Percentiles rank a stretch among this genome's conserved stretches.
phyloP scores from a whole-genome alignment of 2,113 vertebrate species.

The Hippolais icterina region DNA sequence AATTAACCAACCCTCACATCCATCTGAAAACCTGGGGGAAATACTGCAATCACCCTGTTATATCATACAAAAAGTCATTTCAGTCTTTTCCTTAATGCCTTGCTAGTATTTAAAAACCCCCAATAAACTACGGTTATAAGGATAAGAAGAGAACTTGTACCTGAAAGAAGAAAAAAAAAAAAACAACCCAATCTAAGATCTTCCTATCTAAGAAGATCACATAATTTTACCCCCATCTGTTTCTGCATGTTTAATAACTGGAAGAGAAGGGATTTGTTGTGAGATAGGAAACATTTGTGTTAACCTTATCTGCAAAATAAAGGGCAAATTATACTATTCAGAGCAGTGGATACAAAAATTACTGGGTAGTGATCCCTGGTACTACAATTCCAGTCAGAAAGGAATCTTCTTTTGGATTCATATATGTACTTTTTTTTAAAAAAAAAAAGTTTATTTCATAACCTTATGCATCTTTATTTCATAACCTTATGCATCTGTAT shows the following conservation, averaged over 20 bases:
- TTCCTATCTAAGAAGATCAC: not conserved
- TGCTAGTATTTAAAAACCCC: not conserved
- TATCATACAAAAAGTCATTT: not conserved
- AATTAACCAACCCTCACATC: not conserved
- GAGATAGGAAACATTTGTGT: not conserved
- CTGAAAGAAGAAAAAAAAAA: not conserved
- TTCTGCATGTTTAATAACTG: slow-evolving; percentile 22
- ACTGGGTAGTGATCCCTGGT: not conserved
- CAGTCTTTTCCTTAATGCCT: not conserved
- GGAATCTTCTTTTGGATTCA: not conserved
- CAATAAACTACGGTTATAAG: not conserved
- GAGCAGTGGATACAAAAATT: not conserved
- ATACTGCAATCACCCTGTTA: not conserved
- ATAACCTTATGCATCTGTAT: not conserved
- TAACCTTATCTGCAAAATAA: not conserved
- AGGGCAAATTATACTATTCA: not conserved
- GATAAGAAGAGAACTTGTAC: not conserved
- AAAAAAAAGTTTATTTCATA: not conserved
- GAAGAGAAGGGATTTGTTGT: slow-evolving; percentile 28
- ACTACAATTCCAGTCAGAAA: not conserved
- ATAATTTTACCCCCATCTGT: not conserved
- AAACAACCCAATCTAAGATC: too few relatives aligned
- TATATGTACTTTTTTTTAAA: not conserved
- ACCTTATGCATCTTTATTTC: not conserved
- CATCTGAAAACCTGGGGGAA: not conserved